Base-by-base conservation (phyloP, 2,797 vertebrate genomes). In the Pogonophryne albipinna region DNA sequence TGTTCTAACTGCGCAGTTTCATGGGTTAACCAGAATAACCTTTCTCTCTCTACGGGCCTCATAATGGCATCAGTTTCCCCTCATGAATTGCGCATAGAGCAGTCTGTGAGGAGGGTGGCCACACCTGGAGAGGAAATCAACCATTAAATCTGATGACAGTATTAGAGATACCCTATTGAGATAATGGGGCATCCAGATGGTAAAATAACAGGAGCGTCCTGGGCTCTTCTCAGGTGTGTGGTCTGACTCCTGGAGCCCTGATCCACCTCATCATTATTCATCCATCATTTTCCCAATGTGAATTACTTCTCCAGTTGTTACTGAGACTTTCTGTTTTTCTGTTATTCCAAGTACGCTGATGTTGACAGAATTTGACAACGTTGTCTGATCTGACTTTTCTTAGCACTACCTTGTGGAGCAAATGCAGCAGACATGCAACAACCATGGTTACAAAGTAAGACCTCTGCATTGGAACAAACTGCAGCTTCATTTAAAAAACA, bases 81-180 rank as follows among this genome's bases (percentile, higher is more conserved):
- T 89, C 83, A 89, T 90, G 78, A 91, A 91, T 89, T 87, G 78
- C 89, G 72, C 38, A 91, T 89, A 86, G 67, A 31, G 52, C 68
- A 1, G 50, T 63, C 80, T 69, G n/a, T 65, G 87, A 85, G 86
- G 81, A 78, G 76, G 87, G 77, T 2, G 68, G 75, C 85, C 82
- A 86, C 90, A 90, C 90, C 89, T 91, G 86, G 73, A 87, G 85
- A 84, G 74, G 71, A 81, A 84, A 75, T 82, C 65, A 82, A 71
- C 66, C 55, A 58, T 85, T 87, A 86, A 85, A 86, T 84, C 56
- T 81, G 66, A 85, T 84, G 85, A 80, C 53, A 59, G 63, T 52
- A 65, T 80, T 76, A 62, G 52, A 71, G 79, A 45, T 75, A 83
- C 59, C 85, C 83, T 27, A 11, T 83, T 8, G 72, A 77, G 77